Percentiles rank a stretch among this genome's conserved stretches.
These are phyloP conservation scores for Fissipunctia ypsillon DNA, from an alignment of 2,888 invertebrate species.

Conservation along the genomic window DNA sequence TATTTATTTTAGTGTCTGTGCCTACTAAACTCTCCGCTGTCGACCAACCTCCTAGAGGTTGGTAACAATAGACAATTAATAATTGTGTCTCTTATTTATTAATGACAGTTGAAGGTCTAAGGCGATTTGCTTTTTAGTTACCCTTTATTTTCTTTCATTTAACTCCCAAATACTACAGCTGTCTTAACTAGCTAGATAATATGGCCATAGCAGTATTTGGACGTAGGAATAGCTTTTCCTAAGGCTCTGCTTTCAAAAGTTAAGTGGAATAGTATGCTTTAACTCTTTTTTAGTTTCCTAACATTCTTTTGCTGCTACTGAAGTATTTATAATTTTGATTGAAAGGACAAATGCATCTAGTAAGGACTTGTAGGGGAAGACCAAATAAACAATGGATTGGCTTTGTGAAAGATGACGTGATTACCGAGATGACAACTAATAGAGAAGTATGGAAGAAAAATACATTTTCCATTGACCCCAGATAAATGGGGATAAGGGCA, in stretches of 20 bases:
- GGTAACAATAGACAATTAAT: too few species aligned
- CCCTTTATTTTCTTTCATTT: background rate
- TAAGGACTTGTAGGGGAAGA: background rate
- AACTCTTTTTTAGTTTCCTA: background rate
- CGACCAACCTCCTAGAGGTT: too few species aligned
- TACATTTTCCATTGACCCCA: accelerated
- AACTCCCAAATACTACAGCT: background rate
- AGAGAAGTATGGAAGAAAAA: too few species aligned
- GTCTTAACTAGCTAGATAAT: background rate
- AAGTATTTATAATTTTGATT: background rate
- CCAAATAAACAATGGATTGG: too few species aligned
- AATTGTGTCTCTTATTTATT: too few species aligned
- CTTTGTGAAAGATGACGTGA: too few species aligned
- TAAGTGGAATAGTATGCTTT: background rate
- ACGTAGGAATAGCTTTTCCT: background rate
- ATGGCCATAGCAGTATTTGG: background rate
- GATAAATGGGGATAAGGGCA: background rate
- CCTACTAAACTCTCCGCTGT: too few species aligned
- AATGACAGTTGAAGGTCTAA: too few species aligned
- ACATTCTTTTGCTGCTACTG: background rate
- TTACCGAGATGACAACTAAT: too few species aligned
- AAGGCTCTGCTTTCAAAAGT: too few species aligned
- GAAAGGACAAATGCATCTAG: background rate
- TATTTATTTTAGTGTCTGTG: background rate
- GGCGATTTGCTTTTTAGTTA: background rate